phyloP scores from a whole-genome alignment of 2,797 vertebrate species.

The Hemitrygon akajei region DNA sequence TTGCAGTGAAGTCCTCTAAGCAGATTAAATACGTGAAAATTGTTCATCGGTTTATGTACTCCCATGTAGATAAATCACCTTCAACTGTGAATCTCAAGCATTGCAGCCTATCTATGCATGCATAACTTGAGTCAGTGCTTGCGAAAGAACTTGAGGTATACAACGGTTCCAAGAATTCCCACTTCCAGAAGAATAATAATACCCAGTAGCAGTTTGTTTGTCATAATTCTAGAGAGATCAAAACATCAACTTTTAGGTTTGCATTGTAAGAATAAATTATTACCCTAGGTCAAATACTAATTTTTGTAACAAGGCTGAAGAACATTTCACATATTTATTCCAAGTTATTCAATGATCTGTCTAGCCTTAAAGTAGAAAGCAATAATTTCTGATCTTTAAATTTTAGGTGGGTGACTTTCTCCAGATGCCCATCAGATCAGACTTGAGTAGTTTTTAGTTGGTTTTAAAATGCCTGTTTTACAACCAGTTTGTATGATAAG shows the following conservation, averaged over 20 bases:
- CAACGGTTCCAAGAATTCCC: conserved; percentile 77
- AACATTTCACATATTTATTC: not conserved
- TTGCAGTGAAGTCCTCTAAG: not conserved
- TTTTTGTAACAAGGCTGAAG: not conserved
- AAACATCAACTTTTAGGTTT: not conserved
- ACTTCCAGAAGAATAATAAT: conserved; percentile 87
- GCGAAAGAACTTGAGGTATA: conserved; percentile 92
- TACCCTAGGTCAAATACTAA: not conserved
- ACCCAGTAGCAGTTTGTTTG: conserved; percentile 84
- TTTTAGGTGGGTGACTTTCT: no score
- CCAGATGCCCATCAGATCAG: no score
- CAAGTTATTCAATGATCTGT: not conserved
- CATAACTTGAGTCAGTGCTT: conserved; percentile 42
- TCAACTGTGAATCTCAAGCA: not conserved
- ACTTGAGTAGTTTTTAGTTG: no score
- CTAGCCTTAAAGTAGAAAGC: not conserved
- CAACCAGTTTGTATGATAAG: no score
- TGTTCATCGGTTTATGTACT: not conserved
- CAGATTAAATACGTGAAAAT: not conserved
- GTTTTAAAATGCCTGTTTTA: no score
- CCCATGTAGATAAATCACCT: not conserved
- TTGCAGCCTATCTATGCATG: not conserved
- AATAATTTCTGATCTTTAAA: no score
- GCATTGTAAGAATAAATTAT: not conserved
- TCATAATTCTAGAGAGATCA: conserved; percentile 67